Evolutionary conservation across 1,140 invertebrate genomes (phyloP).

Genomic region (Drosophila novamexicana): DNA sequence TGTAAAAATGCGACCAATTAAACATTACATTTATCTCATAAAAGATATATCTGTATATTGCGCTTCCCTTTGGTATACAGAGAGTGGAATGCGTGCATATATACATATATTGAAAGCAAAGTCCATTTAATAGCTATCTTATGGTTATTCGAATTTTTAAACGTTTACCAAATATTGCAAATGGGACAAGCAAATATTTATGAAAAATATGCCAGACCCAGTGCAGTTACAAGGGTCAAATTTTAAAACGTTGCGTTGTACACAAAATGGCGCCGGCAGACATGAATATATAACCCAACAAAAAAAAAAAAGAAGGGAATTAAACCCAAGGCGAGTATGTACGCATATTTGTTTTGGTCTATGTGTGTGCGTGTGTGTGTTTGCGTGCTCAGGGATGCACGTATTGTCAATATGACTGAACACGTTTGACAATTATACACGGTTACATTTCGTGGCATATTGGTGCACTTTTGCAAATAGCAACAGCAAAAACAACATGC

Average conservation of each 20-base stretch:
- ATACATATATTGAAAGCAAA: neutral
- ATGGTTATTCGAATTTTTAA: slow-evolving; percentile 9
- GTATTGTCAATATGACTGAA: slow-evolving; percentile 69
- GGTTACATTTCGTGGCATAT: slow-evolving; percentile 78
- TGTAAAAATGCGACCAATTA: neutral
- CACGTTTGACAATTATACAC: slow-evolving; percentile 82
- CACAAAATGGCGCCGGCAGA: slow-evolving; percentile 68
- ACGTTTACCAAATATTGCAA: slow-evolving; percentile 49
- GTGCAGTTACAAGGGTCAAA: slow-evolving; percentile 56
- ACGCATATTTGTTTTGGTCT: neutral
- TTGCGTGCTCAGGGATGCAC: slow-evolving; percentile 11
- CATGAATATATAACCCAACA: slow-evolving; percentile 1
- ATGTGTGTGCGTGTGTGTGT: slow-evolving; percentile 7
- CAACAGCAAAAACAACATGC: slow-evolving; percentile 30
- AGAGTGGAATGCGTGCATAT: too few relatives aligned
- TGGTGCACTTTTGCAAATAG: slow-evolving; percentile 66
- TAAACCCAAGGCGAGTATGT: slow-evolving; percentile 39
- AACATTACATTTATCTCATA: neutral
- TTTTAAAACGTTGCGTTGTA: slow-evolving; percentile 57
- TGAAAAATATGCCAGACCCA: slow-evolving; percentile 49
- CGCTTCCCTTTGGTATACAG: too few relatives aligned
- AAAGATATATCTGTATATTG: too few relatives aligned
- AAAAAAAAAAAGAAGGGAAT: slow-evolving; percentile 51
- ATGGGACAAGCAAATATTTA: slow-evolving; percentile 65
- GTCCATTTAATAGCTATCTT: slow-evolving; percentile 15